Percentiles rank a stretch among this genome's conserved stretches.
Conservation (phyloP, 2,113 vertebrate genomes). For the Lota lota region DNA sequence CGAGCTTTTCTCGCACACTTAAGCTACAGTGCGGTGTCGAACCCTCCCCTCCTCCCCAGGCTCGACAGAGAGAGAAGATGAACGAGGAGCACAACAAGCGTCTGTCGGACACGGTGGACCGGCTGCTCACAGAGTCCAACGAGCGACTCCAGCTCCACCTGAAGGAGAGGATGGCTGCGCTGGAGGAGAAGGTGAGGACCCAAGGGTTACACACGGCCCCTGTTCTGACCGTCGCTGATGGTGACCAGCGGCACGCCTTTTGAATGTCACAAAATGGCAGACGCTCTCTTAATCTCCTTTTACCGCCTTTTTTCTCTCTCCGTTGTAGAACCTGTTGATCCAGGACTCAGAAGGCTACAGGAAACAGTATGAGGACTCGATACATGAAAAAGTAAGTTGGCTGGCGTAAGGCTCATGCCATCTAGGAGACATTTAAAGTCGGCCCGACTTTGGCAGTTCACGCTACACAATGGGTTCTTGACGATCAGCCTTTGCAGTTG, state of each 20-base stretch:
- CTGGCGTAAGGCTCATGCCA: too few relatives aligned
- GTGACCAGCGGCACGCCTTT: too few relatives aligned
- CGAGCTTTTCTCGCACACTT: too few relatives aligned
- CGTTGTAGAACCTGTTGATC: conserved; percentile 89
- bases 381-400: conserved; percentile 90
- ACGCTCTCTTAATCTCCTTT: not conserved
- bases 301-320: not conserved
- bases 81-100: conserved; percentile 99
- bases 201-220: not conserved
- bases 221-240: too few relatives aligned
- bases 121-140: conserved; percentile 95
- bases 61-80: conserved; percentile 99
- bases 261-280: too few relatives aligned
- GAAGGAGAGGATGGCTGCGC: conserved; percentile 95
- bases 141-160: conserved; percentile 94
- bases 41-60: conserved; percentile 66
- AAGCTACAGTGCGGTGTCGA: too few relatives aligned
- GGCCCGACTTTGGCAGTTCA: too few relatives aligned
- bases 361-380: conserved; percentile 95
- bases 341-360: conserved; percentile 95
- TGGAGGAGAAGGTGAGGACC: conserved; percentile 90
- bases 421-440: too few relatives aligned
- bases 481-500: too few relatives aligned
- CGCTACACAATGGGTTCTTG: too few relatives aligned
- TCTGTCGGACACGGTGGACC: conserved; percentile 93